Evolutionary conservation across 2,888 invertebrate species (phyloP).

Genomic region (Escarpia spicata): DNA sequence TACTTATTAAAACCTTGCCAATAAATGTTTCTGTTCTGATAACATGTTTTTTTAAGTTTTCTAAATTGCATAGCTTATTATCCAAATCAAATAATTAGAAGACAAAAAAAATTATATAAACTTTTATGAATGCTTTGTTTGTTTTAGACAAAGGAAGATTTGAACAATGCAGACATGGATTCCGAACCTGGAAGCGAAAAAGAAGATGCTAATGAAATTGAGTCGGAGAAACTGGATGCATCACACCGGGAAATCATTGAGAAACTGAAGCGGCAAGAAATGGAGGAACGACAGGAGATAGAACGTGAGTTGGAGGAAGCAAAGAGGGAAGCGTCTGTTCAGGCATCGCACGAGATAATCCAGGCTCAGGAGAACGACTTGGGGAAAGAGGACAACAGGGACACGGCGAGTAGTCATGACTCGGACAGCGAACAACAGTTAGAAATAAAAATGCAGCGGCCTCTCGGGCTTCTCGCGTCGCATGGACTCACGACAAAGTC

Average conservation of each 20-base stretch:
- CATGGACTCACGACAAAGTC: conserved; percentile 42
- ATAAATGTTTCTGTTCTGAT: neutral
- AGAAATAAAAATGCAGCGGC: conserved; percentile 44
- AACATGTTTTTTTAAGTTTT: too few relatives aligned
- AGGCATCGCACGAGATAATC: conserved; percentile 53
- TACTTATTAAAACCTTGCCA: neutral
- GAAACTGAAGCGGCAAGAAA: conserved; percentile 63
- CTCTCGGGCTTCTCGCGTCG: conserved; percentile 43
- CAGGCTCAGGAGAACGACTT: conserved; percentile 46
- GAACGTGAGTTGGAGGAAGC: conserved; percentile 65
- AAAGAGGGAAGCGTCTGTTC: conserved; percentile 57
- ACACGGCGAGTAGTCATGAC: neutral
- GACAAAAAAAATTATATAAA: neutral
- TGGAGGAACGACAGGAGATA: conserved; percentile 64
- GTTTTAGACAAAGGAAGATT: conserved; percentile 7
- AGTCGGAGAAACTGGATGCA: conserved; percentile 55
- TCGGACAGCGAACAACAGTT: conserved; percentile 31
- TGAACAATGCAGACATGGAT: conserved; percentile 17
- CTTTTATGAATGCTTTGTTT: neutral
- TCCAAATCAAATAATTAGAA: too few relatives aligned
- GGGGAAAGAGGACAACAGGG: neutral
- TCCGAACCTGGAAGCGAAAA: conserved; percentile 24
- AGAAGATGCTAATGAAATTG: conserved; percentile 30
- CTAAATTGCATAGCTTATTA: neutral
- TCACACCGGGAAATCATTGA: conserved; percentile 60